phyloP scores from a whole-genome alignment of 1,140 invertebrate genomes.

The Cotesia glomerata region DNA sequence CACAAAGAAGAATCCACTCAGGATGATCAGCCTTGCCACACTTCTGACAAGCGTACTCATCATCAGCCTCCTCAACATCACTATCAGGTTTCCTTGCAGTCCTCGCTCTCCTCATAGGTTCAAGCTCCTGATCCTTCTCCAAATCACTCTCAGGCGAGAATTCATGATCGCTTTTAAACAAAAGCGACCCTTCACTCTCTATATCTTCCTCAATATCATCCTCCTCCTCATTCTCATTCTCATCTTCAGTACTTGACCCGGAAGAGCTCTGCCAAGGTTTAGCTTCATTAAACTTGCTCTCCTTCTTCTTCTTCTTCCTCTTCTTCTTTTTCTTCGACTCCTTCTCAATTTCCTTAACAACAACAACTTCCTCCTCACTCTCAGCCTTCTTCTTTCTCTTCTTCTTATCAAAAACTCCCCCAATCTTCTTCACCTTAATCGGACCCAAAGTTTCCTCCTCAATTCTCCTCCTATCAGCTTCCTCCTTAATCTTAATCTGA shows the following conservation, averaged over 20 bases:
- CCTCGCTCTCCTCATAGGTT: conserved; percentile 71
- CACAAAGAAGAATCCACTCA: conserved; percentile 95
- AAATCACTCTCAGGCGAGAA: conserved; percentile 83
- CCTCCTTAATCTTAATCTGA: conserved; percentile 83
- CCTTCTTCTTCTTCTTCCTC: conserved; percentile 65
- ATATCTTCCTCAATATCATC: conserved; percentile 68
- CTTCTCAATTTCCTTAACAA: conserved; percentile 52
- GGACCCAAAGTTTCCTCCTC: conserved; percentile 73
- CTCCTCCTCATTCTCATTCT: conserved; percentile 69
- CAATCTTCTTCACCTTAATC: conserved; percentile 68
- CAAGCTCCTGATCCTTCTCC: conserved; percentile 65
- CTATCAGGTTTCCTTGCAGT: conserved; percentile 74
- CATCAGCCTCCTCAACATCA: conserved; percentile 61
- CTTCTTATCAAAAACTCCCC: conserved; percentile 50
- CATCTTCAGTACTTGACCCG: conserved; percentile 69
- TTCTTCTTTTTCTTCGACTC: conserved; percentile 64
- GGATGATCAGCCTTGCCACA: conserved; percentile 91
- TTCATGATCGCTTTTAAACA: conserved; percentile 87
- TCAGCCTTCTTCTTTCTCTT: conserved; percentile 56
- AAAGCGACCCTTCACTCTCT: conserved; percentile 68
- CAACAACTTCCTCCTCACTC: conserved; percentile 50
- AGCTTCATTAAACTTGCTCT: conserved; percentile 66
- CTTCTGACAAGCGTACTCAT: conserved; percentile 80
- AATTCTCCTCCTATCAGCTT: conserved; percentile 74
- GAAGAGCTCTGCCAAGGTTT: conserved; percentile 74